Base-by-base conservation (phyloP, 2,113 vertebrate genomes). In the Chaenogobius annularis region DNA sequence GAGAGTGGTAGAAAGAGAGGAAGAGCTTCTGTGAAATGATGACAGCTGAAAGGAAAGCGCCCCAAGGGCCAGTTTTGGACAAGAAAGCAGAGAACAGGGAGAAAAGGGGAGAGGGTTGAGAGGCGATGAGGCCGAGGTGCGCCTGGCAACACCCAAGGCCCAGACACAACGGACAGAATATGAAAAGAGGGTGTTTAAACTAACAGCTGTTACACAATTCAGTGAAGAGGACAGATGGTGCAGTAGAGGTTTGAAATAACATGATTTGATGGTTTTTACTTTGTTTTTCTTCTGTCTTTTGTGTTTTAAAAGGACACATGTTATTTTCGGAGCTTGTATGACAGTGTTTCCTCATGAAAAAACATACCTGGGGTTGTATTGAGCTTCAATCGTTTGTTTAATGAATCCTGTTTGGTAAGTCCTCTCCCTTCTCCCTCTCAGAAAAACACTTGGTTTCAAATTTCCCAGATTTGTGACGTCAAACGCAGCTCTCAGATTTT, bases 31-130 rank as follows among this genome's bases (percentile, higher is more conserved):
- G 62, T 86, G 82, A 86, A 83, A 82, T 83, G 82, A 90, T 79
- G 80, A 72, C 72, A 75, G 52, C 80, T 88, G 84, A 89, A 85
- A 85, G 79, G 83, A 82, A 86, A 85, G 68, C 72, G 77, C 81
- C 82, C 80, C 74, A 73, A 81, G 82, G 71, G 80, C 59, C 76
- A 85, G 74, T 85, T 87, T 81, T 82, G 79, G 80, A 87, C 79
- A 83, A 84, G 74, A 61, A 69, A 75, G 56, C 66, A 76, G 73
- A 85, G 86, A 87, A 83, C 69, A 58, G 72, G 77, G 75, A 85
- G 86, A 87, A 83, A 67, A 61, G 72, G 46, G 68, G 68, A 79
- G 66, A 55, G 72, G 66, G 77, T 66, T 83, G 73, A 73, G 79
- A 81, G 63, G 48, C 15, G 48, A 17, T 1, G 79, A 72, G 73